Evolutionary conservation across 2,888 invertebrate genomes (phyloP).

Genomic region (Ophion costatus): DNA sequence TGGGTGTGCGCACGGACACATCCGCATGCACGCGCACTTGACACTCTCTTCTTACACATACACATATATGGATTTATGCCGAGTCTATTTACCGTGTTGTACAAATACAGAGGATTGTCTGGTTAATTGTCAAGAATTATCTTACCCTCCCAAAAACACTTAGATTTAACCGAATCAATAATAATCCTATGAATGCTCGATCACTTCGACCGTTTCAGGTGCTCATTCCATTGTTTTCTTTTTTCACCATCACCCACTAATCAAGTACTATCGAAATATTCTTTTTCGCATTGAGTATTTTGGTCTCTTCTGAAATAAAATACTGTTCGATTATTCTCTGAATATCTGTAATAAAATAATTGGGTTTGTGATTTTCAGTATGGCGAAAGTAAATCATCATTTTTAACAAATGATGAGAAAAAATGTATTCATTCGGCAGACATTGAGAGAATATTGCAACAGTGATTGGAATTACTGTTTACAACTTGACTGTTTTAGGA

Average conservation of each 20-base stretch:
- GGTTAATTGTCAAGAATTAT: slow-evolving; percentile 45
- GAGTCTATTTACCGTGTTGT: slow-evolving; percentile 28
- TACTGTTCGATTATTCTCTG: neutral
- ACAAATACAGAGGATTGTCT: neutral
- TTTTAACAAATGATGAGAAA: neutral
- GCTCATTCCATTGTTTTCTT: neutral
- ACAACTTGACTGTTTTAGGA: neutral
- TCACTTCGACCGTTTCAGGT: slow-evolving; percentile 70
- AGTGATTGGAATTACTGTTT: neutral
- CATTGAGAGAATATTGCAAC: neutral
- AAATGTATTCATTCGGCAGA: neutral
- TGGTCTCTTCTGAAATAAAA: neutral
- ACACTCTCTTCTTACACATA: neutral
- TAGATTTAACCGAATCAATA: slow-evolving; percentile 74
- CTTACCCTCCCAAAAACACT: slow-evolving; percentile 74
- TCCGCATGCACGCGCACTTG: neutral
- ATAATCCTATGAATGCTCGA: slow-evolving; percentile 66
- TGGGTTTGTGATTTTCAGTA: neutral
- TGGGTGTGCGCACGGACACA: neutral
- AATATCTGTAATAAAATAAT: too few species aligned
- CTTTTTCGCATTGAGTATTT: neutral
- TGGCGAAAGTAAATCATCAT: neutral
- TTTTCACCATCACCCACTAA: neutral
- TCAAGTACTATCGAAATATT: neutral
- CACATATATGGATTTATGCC: slow-evolving; percentile 19